Conservation (phyloP, 1,140 invertebrate species). For the Ooceraea biroi region DNA sequence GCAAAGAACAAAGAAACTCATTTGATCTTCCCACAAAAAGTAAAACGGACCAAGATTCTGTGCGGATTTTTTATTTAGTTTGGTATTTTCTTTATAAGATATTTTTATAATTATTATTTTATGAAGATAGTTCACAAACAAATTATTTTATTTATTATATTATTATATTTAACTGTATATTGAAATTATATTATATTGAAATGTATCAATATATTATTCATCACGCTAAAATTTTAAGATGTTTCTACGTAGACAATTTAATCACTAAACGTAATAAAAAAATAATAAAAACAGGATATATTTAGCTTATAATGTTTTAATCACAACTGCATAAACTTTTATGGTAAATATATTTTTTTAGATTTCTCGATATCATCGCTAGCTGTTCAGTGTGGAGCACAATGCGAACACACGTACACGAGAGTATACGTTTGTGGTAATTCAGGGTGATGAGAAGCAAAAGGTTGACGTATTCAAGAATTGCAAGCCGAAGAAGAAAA, state of each 20-base stretch:
- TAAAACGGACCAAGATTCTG: too few relatives aligned
- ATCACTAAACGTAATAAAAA: neutral
- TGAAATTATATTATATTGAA: too few relatives aligned
- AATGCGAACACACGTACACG: neutral
- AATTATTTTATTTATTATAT: too few relatives aligned
- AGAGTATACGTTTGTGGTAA: neutral
- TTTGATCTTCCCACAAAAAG: too few relatives aligned
- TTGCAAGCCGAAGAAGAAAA: neutral
- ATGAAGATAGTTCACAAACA: too few relatives aligned
- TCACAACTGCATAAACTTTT: neutral
- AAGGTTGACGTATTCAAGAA: constrained; percentile 63
- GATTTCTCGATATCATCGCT: constrained; percentile 5
- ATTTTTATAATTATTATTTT: too few relatives aligned
- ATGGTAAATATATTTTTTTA: neutral
- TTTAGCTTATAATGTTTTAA: neutral
- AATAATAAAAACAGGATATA: neutral
- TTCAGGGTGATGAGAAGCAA: constrained; percentile 18
- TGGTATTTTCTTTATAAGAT: too few relatives aligned
- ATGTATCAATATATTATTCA: too few relatives aligned
- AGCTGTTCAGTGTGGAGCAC: neutral
- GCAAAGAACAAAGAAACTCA: too few relatives aligned
- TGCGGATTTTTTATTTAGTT: too few relatives aligned
- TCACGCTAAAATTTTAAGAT: neutral
- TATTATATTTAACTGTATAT: too few relatives aligned
- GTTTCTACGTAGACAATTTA: neutral